Evolutionary conservation across 2,113 vertebrate genomes (phyloP).

Genomic region (Hydrolagus affinis): DNA sequence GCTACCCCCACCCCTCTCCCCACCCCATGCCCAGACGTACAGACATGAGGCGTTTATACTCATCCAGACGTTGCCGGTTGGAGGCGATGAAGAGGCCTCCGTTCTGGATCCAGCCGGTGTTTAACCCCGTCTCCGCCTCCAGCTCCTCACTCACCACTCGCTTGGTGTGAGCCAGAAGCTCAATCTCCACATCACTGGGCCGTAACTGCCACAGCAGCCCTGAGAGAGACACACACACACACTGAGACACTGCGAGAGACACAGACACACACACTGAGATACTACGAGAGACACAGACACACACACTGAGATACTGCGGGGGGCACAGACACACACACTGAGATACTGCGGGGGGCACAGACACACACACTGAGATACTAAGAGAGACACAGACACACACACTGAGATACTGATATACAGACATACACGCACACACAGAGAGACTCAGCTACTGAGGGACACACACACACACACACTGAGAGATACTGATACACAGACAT

Average conservation of each 20-base stretch:
- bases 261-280: too few species aligned
- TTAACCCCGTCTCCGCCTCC: conserved; percentile 79
- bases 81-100: conserved; percentile 95
- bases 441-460: too few species aligned
- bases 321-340: too few species aligned
- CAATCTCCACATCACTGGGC: conserved; percentile 89
- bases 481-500: too few species aligned
- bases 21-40: conserved; percentile 48
- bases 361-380: conserved; percentile 51
- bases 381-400: too few species aligned
- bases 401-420: too few species aligned
- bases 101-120: conserved; percentile 91
- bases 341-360: too few species aligned
- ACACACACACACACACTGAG: too few species aligned
- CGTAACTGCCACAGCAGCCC: conserved; percentile 93
- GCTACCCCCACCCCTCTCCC: not conserved
- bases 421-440: too few species aligned
- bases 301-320: too few species aligned
- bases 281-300: too few species aligned
- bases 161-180: conserved; percentile 81
- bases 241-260: too few species aligned
- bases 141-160: conserved; percentile 76
- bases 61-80: conserved; percentile 84
- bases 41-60: conserved; percentile 97
- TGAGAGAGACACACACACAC: conserved; percentile 37